Percentiles rank a stretch among this genome's conserved stretches.
Evolutionary conservation across 2,888 invertebrate species (phyloP).

Genomic region (Stenichneumon culpator): DNA sequence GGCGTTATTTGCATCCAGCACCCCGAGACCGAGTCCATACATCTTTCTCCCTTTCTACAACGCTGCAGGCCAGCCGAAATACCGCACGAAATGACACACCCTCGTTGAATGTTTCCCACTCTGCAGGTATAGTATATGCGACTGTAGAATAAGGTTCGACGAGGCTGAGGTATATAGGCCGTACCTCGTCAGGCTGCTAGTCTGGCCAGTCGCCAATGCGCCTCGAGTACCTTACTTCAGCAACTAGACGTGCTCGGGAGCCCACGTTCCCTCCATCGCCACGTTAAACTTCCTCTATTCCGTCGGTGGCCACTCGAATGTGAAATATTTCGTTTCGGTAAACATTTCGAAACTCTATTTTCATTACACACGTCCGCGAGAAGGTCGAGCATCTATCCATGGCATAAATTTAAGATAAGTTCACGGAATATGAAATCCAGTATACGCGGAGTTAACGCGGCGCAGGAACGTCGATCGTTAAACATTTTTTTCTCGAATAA

Average conservation of each 20-base stretch:
- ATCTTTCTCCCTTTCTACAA: slow-evolving; percentile 62
- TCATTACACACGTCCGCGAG: not conserved
- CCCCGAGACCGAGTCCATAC: slow-evolving; percentile 32
- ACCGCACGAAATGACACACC: slow-evolving; percentile 67
- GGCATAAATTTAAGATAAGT: not conserved
- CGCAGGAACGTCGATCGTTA: not conserved
- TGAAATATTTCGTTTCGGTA: slow-evolving; percentile 41
- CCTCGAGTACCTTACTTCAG: slow-evolving; percentile 71
- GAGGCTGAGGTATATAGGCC: slow-evolving; percentile 65
- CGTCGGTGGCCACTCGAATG: slow-evolving; percentile 42
- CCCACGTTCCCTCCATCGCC: slow-evolving; percentile 55
- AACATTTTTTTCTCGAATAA: slow-evolving; percentile 21
- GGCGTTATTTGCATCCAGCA: slow-evolving; percentile 79
- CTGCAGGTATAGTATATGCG: slow-evolving; percentile 27
- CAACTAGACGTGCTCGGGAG: slow-evolving; percentile 64
- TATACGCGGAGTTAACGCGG: not conserved
- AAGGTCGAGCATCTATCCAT: not conserved
- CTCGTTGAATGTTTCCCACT: slow-evolving; percentile 50
- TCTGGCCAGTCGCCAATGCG: slow-evolving; percentile 78
- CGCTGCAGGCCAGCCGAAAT: slow-evolving; percentile 59
- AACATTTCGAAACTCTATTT: not conserved
- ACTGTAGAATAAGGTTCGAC: slow-evolving; percentile 52
- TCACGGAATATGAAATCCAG: not conserved
- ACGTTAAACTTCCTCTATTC: slow-evolving; percentile 66
- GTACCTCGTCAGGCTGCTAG: slow-evolving; percentile 73